Percentiles rank a stretch among this genome's conserved stretches.
phyloP scores from a whole-genome alignment of 2,888 invertebrate genomes.

The Caenorhabditis japonica region DNA sequence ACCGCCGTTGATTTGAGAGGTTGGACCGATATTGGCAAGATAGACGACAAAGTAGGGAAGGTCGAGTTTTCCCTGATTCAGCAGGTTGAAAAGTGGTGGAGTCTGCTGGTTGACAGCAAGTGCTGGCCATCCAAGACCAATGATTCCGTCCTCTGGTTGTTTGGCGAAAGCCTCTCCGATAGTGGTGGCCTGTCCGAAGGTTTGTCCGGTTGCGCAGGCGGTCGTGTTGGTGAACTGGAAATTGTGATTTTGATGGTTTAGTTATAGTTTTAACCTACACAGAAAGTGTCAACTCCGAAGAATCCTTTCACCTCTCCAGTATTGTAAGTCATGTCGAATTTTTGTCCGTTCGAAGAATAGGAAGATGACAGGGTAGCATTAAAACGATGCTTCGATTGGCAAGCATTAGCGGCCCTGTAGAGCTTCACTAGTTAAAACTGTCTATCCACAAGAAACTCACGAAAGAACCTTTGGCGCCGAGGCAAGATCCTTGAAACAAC shows the following conservation, averaged over 20 bases:
- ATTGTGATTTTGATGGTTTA: too few species aligned
- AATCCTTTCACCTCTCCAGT: slow-evolving; percentile 71
- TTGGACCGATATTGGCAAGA: slow-evolving; percentile 54
- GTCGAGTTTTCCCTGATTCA: slow-evolving; percentile 64
- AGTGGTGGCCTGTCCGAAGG: slow-evolving; percentile 80
- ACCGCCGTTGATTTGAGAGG: slow-evolving; percentile 61
- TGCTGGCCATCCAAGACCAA: slow-evolving; percentile 78
- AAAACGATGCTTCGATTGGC: slow-evolving; percentile 63
- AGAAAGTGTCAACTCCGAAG: slow-evolving; percentile 64
- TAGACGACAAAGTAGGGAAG: slow-evolving; percentile 60
- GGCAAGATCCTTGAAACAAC: slow-evolving; percentile 45
- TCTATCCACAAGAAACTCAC: slow-evolving; percentile 3
- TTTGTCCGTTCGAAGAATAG: slow-evolving; percentile 53
- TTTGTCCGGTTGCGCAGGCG: slow-evolving; percentile 78
- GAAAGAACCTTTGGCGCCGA: slow-evolving; percentile 22
- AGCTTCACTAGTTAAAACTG: too few species aligned
- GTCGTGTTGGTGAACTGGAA: slow-evolving; percentile 64
- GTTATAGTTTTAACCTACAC: too few species aligned
- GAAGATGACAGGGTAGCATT: slow-evolving; percentile 54
- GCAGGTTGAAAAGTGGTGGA: slow-evolving; percentile 71
- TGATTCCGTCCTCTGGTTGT: slow-evolving; percentile 69
- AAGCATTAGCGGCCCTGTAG: slow-evolving; percentile 52
- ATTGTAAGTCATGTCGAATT: slow-evolving; percentile 68
- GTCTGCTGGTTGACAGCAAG: slow-evolving; percentile 79
- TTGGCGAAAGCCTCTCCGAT: slow-evolving; percentile 80